These are phyloP conservation scores for Diorhabda carinulata DNA, from an alignment of 1,140 invertebrate species.

Conservation along the genomic window DNA sequence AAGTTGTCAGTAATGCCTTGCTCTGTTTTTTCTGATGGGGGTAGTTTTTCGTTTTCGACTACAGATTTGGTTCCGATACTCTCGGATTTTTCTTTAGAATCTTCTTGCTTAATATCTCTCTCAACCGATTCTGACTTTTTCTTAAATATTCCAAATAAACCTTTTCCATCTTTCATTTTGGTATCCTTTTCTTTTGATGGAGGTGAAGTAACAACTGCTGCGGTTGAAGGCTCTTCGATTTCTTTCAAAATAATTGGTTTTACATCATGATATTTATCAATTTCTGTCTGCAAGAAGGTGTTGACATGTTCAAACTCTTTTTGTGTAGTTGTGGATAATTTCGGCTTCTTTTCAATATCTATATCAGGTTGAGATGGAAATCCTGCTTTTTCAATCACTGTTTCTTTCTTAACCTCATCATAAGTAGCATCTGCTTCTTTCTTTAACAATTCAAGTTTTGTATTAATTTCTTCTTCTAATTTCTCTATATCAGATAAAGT, in stretches of 20 bases:
- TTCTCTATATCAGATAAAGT: slow-evolving; percentile 23
- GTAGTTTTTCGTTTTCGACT: background rate
- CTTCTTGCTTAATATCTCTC: background rate
- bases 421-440: slow-evolving; percentile 11
- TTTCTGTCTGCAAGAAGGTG: slow-evolving; percentile 33
- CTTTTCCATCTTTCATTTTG: slow-evolving; percentile 18
- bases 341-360: background rate
- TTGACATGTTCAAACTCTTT: slow-evolving; percentile 31
- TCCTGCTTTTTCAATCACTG: background rate
- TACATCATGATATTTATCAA: slow-evolving; percentile 35
- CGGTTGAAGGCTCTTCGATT: slow-evolving; percentile 17
- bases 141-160: slow-evolving; percentile 34
- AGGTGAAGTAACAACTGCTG: slow-evolving; percentile 19
- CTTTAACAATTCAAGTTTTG: slow-evolving; percentile 21
- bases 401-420: background rate
- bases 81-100: slow-evolving; percentile 9
- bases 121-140: slow-evolving; percentile 20
- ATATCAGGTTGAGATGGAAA: background rate
- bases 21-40: background rate
- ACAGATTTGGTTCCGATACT: slow-evolving; percentile 3
- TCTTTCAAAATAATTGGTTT: slow-evolving; percentile 1
- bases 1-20: background rate
- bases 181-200: slow-evolving; percentile 16
- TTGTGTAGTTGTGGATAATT: slow-evolving; percentile 17
- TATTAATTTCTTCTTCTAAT: slow-evolving; percentile 29